Base-by-base conservation (phyloP, 2,113 vertebrate genomes). In the Grammomys dolichurus region DNA sequence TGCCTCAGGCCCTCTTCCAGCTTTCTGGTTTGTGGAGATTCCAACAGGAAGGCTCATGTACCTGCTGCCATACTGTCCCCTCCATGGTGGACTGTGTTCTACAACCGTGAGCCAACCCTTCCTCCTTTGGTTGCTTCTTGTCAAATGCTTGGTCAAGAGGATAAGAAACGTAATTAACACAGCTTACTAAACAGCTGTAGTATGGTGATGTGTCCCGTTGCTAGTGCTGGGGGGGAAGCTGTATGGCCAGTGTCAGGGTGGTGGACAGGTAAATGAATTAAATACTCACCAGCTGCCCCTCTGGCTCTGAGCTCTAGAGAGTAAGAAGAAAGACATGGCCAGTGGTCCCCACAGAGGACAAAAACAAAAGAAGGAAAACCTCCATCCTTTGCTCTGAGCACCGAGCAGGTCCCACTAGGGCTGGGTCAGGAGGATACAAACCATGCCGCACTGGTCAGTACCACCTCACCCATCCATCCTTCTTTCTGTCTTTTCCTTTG, bases 401-500 rank as follows among this genome's bases (percentile, higher is more conserved):
- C 19, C n/a, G 8, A 33, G 54, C 0, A 20, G 3, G 16, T 24
- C 36, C 82, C 8, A 24, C 48, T 5, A 31, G 28, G 46, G 16
- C 46, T 65, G 87, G 5, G 63, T 6, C 13, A 26, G 73, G 36
- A 87, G 33, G 58, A n/a, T 67, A 33, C 2, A 4, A 75, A 31
- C 36, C 14, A 5, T 1, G 19, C 0, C 26, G 11, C 56, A 11
- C 7, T 24, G 28, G 33, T 2, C 13, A n/a, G 28, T 1, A 12
- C 13, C 86, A 56, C 7, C 54, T 26, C 31, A 16, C 3, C 14
- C 43, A 4, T 14, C n/a, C 40, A 22, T 40, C 16, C 87, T 76
- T 14, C 26, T 43, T 60, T 24, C 26, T 19, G 56, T 19, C 48
- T 54, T 24, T 31, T 43, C 12, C 36, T 36, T 1, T 11, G 28